Conservation (phyloP, 2,797 vertebrate genomes). For the Brotula barbata region DNA sequence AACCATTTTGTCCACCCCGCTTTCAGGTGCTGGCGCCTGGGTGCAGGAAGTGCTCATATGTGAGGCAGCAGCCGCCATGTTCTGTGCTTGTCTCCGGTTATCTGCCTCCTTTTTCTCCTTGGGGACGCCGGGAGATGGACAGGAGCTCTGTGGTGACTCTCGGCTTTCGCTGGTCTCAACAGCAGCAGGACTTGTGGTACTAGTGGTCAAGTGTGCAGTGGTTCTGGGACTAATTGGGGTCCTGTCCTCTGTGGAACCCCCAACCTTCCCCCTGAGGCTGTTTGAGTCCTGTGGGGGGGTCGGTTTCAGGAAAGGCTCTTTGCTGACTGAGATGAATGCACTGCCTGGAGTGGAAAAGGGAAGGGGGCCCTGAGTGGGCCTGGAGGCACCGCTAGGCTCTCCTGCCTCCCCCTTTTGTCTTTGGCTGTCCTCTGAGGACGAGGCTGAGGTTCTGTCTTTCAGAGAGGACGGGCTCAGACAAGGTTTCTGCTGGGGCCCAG, state of each 20-base stretch:
- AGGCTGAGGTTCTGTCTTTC: conserved; percentile 23
- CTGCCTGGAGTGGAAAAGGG: conserved; percentile 79
- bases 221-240: conserved; percentile 36
- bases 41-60: conserved; percentile 16
- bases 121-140: conserved; percentile 71
- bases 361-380: conserved; percentile 53
- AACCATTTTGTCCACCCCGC: conserved; percentile 66
- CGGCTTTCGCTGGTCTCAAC: conserved; percentile 20
- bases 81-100: conserved; percentile 59
- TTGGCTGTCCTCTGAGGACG: neutral
- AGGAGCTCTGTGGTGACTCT: conserved; percentile 53
- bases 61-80: conserved; percentile 38
- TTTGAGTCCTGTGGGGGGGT: conserved; percentile 50
- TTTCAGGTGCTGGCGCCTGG: conserved; percentile 42
- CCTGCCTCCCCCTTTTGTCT: conserved; percentile 33
- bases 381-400: conserved; percentile 32
- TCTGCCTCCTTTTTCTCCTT: conserved; percentile 79
- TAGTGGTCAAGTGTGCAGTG: conserved; percentile 21
- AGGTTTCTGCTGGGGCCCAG: conserved; percentile 40
- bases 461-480: conserved; percentile 18
- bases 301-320: conserved; percentile 71
- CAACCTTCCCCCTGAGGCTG: conserved; percentile 15
- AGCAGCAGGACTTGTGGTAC: neutral
- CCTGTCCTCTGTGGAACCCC: conserved; percentile 14
- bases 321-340: conserved; percentile 78